A percentile compares a stretch with the other conserved stretches of the same genome.
phyloP scores from a whole-genome alignment of 2,113 vertebrate genomes.

The Girardinichthys multiradiatus region DNA sequence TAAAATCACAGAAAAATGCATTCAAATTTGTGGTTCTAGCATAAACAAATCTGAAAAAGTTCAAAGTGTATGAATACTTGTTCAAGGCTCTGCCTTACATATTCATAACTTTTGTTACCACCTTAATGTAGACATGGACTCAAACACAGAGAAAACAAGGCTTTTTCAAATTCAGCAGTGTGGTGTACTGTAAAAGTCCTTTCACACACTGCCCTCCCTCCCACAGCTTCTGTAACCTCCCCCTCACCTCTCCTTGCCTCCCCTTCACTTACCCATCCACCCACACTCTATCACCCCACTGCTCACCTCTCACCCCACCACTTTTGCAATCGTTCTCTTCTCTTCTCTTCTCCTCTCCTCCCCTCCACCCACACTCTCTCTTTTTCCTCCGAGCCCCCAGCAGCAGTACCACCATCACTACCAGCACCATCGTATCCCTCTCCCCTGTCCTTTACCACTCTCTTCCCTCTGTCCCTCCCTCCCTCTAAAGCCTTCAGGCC shows the following conservation, averaged over 20 bases:
- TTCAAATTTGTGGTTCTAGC: neutral
- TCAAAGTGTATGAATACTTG: neutral
- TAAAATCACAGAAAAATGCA: neutral
- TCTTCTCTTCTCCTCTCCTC: conserved; percentile 51
- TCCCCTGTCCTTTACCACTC: conserved; percentile 68
- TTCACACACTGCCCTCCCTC: conserved; percentile 50
- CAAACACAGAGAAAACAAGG: conserved; percentile 1
- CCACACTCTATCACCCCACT: conserved; percentile 71
- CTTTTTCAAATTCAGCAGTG: conserved; percentile 47
- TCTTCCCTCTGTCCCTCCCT: conserved; percentile 71
- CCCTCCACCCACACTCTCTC: conserved; percentile 72
- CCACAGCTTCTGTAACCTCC: conserved; percentile 66
- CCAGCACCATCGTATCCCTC: conserved; percentile 65
- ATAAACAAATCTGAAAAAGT: neutral
- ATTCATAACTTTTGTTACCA: neutral
- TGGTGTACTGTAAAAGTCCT: conserved; percentile 27
- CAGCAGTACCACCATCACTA: conserved; percentile 72
- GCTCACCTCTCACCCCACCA: conserved; percentile 73
- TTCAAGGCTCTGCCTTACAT: neutral
- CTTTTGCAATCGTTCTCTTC: conserved; percentile 64
- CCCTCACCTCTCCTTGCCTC: conserved; percentile 60
- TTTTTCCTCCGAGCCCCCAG: conserved; percentile 69
- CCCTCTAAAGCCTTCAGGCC: conserved; percentile 72
- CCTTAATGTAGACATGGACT: neutral
- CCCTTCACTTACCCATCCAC: conserved; percentile 69